Evolutionary conservation across 2,113 vertebrate genomes (phyloP).

Genomic region (Puma concolor): DNA sequence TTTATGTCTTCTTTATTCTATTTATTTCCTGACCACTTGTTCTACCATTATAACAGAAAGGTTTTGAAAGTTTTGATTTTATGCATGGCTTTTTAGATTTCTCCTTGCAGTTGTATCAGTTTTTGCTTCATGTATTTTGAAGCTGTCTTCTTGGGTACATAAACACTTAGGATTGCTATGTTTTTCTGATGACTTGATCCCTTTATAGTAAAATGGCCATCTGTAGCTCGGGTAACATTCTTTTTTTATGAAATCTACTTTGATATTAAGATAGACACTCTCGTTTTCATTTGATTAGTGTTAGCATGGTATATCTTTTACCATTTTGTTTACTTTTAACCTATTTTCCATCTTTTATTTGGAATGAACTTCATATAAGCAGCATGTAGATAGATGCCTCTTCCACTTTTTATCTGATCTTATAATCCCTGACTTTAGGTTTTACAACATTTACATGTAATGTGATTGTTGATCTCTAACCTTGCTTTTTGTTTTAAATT

Average conservation of each 20-base stretch:
- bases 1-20: neutral
- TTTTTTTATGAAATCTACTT: neutral
- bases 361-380: neutral
- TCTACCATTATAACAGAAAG: neutral
- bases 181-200: neutral
- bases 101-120: neutral
- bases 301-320: neutral
- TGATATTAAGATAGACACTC: neutral
- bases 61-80: neutral
- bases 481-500: neutral
- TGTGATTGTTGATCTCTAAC: neutral
- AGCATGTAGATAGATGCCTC: neutral
- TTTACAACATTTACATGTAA: neutral
- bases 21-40: neutral
- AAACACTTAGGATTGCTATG: neutral
- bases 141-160: neutral
- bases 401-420: neutral
- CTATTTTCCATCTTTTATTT: slow-evolving; percentile 5
- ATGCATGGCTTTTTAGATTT: neutral
- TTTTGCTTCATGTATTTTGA: neutral
- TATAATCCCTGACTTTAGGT: neutral
- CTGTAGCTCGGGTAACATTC: neutral
- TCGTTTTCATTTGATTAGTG: neutral
- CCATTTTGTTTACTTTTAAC: neutral
- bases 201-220: slow-evolving; percentile 7